A percentile compares a stretch with the other conserved stretches of the same genome.
Evolutionary conservation across 2,113 vertebrate genomes (phyloP).

Genomic region (Plotosus lineatus): DNA sequence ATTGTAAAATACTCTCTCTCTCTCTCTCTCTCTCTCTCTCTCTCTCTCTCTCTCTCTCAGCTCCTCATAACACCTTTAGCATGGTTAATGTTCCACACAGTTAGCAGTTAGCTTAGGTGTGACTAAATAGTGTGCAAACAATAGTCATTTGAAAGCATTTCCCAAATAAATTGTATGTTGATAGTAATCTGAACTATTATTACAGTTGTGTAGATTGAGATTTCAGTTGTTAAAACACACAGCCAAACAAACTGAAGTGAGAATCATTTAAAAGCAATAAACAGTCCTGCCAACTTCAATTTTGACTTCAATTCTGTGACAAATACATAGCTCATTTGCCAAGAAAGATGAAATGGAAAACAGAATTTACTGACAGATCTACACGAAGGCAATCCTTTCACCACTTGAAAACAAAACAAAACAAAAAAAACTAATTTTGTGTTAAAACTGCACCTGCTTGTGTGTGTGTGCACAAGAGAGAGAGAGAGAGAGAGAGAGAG

Average conservation of each 20-base stretch:
- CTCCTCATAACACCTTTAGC: neutral
- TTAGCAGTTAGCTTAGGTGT: neutral
- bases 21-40: neutral
- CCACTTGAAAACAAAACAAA: neutral
- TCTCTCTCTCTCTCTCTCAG: neutral
- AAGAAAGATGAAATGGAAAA: slow-evolving; percentile 32
- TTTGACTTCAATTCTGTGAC: neutral
- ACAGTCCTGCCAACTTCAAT: neutral
- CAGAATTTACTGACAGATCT: slow-evolving; percentile 1
- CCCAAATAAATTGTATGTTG: neutral
- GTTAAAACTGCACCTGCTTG: no score
- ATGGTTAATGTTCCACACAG: neutral
- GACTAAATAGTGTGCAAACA: neutral
- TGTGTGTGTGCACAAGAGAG: neutral
- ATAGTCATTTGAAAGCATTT: neutral
- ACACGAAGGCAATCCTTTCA: neutral
- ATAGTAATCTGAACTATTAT: slow-evolving; percentile 5
- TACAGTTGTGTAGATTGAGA: neutral
- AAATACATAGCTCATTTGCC: neutral
- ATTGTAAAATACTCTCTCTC: slow-evolving; percentile 21
- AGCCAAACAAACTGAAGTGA: no score
- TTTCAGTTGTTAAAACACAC: neutral
- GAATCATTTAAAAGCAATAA: neutral
- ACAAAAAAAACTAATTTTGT: neutral
- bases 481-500: neutral